phyloP scores from a whole-genome alignment of 1,140 invertebrate species.

The Drosophila pallidifrons region DNA sequence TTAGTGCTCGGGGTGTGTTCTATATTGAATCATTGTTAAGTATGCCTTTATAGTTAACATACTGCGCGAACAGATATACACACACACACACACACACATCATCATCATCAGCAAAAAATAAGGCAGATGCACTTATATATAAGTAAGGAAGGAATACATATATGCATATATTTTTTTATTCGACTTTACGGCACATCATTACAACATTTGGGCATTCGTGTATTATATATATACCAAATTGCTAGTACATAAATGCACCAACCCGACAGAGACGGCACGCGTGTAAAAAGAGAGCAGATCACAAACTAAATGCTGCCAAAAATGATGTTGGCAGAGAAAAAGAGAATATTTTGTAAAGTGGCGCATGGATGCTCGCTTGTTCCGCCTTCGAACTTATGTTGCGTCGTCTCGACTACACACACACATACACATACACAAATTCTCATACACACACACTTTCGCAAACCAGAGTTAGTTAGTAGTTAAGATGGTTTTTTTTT shows the following conservation, averaged over 20 bases:
- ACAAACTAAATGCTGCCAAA: slow-evolving; percentile 35
- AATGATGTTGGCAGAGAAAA: background rate
- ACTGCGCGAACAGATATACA: slow-evolving; percentile 37
- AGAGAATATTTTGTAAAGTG: background rate
- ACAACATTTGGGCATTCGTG: slow-evolving; percentile 35
- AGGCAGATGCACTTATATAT: slow-evolving; percentile 11
- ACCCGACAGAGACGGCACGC: background rate
- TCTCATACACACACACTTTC: slow-evolving; percentile 9
- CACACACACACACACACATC: slow-evolving; percentile 12
- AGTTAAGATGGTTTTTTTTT: slow-evolving; percentile 29
- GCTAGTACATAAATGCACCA: slow-evolving; percentile 25
- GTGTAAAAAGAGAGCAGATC: background rate
- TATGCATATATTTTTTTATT: slow-evolving; percentile 41
- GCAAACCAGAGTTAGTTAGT: slow-evolving; percentile 18
- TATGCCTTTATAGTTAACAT: slow-evolving; percentile 51
- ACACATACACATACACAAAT: slow-evolving; percentile 24
- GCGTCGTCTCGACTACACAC: slow-evolving; percentile 16
- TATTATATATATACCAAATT: slow-evolving; percentile 55
- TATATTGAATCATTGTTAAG: slow-evolving; percentile 42
- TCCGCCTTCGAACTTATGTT: background rate
- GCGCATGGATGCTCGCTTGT: slow-evolving; percentile 12
- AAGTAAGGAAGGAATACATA: slow-evolving; percentile 8
- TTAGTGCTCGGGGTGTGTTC: slow-evolving; percentile 40
- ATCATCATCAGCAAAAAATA: slow-evolving; percentile 18
- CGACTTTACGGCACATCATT: slow-evolving; percentile 37